Base-by-base conservation (phyloP, 1,140 invertebrate species). In the Drosophila kanapiae region DNA sequence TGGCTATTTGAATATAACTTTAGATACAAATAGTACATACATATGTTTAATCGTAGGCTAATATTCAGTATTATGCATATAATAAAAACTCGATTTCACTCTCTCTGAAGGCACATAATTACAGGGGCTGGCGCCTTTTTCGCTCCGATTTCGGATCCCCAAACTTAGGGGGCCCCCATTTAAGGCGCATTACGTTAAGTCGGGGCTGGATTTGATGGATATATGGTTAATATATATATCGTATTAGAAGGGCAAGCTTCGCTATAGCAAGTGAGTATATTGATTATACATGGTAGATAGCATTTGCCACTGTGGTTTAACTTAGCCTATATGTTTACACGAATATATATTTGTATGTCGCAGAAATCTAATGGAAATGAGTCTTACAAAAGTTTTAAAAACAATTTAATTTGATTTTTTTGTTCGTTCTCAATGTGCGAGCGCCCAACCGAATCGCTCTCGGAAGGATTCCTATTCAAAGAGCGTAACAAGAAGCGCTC, bases 51-150 rank as follows among this genome's bases (percentile, higher is more conserved):
- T 61, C 33, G 60, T 78, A 71, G 59, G 60, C 57, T 71, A 51
- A 47, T 23, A 23, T 9, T 82, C 42, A 60, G 29, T 60, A 61
- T 81, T 62, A 42, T 82, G 65, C 60, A 45, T 79, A 60, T 70
- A 42, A 80, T 71, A 65, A 63, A 80, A 63, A 87, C 60, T 76
- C 67, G 68, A 80, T 37, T 48, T 64, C 29, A 77, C 45, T 42
- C 51, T 42, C 45, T 87, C 67, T 65, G 78, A 90, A 88, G 80
- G 84, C 84, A 88, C 84, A 88, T 88, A 84, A 88, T 84, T 84
- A 88, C 85, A 84, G 78, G 74, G 81, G 77, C 75, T 75, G 63
- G 57, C 63, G 80, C 43, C 27, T 63, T 31, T 43, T 6, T 43
- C 57, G 29, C 7, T 35, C 37, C 54, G 54, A 48, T 63, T 43